These are phyloP conservation scores for Sylvicapra grimmia DNA, from an alignment of 2,113 vertebrate species.

Conservation along the genomic window DNA sequence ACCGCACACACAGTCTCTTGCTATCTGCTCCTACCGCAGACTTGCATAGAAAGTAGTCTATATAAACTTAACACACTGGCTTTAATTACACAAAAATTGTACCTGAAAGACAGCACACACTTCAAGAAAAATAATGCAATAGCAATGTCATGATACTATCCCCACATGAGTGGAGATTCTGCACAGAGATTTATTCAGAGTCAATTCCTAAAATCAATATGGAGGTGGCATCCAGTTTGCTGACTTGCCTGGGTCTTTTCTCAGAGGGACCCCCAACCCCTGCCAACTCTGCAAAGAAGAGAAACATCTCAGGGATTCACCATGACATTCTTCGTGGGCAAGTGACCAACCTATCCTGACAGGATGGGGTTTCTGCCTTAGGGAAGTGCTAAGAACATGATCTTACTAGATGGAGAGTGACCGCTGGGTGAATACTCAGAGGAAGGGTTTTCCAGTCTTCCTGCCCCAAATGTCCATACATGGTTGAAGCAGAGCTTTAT, in stretches of 20 bases:
- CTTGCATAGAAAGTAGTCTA: constrained; percentile 70
- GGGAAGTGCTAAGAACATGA: background rate
- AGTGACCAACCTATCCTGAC: background rate
- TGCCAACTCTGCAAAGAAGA: background rate
- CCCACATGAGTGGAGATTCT: background rate
- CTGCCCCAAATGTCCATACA: background rate
- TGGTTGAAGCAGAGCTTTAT: background rate
- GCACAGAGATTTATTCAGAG: background rate
- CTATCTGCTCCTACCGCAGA: constrained; percentile 16
- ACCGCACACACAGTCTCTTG: background rate
- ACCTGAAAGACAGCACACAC: constrained; percentile 67
- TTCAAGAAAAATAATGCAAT: constrained; percentile 31
- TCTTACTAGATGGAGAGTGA: background rate
- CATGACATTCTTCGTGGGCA: background rate
- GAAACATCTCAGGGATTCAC: background rate
- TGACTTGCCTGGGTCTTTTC: background rate
- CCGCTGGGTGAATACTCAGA: background rate
- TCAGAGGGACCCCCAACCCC: no score
- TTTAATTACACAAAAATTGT: constrained; percentile 61
- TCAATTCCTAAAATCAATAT: background rate
- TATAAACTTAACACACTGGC: constrained; percentile 59
- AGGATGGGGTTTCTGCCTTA: background rate
- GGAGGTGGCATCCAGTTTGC: background rate
- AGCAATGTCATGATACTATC: constrained; percentile 28
- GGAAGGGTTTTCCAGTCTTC: background rate